These are phyloP conservation scores for Pseudotriccus pelzelni DNA, from an alignment of 2,797 vertebrate species.

Conservation along the genomic window DNA sequence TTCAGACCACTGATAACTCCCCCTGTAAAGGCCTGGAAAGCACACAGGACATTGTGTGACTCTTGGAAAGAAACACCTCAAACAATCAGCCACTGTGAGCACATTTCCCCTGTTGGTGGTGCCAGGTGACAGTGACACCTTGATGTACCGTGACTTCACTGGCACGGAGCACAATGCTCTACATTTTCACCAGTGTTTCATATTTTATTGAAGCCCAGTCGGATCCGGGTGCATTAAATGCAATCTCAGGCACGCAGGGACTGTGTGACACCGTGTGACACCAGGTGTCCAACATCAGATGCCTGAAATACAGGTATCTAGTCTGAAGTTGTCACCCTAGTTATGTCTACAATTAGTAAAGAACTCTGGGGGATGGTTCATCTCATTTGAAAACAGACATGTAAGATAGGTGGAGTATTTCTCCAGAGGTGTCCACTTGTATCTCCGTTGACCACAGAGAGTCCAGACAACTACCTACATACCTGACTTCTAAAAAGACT, in stretches of 20 bases:
- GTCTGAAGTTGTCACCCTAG: neutral
- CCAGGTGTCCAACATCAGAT: neutral
- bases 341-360: neutral
- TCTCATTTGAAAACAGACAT: neutral
- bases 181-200: fast-evolving
- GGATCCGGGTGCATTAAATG: fast-evolving
- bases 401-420: neutral
- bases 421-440: neutral
- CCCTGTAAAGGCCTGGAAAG: neutral
- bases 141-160: fast-evolving
- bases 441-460: neutral
- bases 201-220: neutral
- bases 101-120: fast-evolving
- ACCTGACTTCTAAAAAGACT: fast-evolving
- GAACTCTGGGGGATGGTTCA: neutral
- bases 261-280: fast-evolving
- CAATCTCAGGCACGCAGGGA: fast-evolving
- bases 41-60: fast-evolving
- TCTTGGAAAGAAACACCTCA: neutral
- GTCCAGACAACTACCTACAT: neutral
- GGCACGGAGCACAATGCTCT: fast-evolving
- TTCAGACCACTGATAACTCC: fast-evolving
- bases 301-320: neutral
- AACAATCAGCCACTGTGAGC: fast-evolving
- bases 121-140: fast-evolving